A percentile compares a stretch with the other conserved stretches of the same genome.
Conservation (phyloP, 1,140 invertebrate genomes). For the Nilaparvata lugens region DNA sequence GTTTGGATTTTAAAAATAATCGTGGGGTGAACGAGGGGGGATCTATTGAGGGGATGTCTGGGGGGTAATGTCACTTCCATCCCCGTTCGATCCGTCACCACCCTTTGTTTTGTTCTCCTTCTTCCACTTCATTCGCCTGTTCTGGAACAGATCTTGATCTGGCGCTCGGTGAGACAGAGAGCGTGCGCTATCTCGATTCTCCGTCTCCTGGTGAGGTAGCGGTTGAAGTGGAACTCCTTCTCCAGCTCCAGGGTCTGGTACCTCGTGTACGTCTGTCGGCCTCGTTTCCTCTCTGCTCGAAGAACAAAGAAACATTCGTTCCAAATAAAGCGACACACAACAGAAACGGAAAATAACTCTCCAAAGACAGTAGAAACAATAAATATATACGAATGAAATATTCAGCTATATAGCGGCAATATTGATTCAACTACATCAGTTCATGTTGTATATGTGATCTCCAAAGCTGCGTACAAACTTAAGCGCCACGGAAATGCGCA, state of each 20-base stretch:
- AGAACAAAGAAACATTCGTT: too few species aligned
- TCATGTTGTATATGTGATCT: too few species aligned
- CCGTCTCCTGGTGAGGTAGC: constrained; percentile 88
- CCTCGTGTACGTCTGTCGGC: constrained; percentile 90
- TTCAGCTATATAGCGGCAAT: too few species aligned
- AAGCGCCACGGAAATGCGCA: too few species aligned
- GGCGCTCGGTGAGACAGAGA: constrained; percentile 86
- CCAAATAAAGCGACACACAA: too few species aligned
- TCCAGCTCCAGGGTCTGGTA: constrained; percentile 95
- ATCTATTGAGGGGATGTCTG: constrained; percentile 65
- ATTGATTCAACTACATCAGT: too few species aligned
- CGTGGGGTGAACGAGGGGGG: not conserved
- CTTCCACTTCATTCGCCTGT: constrained; percentile 97
- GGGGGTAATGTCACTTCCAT: constrained; percentile 68
- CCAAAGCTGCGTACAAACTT: too few species aligned
- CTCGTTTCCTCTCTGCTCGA: constrained; percentile 72
- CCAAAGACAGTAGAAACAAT: too few species aligned
- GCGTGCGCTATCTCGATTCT: constrained; percentile 94
- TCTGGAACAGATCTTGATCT: constrained; percentile 99
- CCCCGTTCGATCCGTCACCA: constrained; percentile 70
- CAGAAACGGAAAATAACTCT: too few species aligned
- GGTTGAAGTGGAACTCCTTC: constrained; percentile 96
- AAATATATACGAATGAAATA: too few species aligned
- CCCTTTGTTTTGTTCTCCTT: constrained; percentile 94
- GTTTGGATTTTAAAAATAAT: not conserved